A percentile compares a stretch with the other conserved stretches of the same genome.
Conservation (phyloP, 1,140 invertebrate species). For the Drosophila sp. region DNA sequence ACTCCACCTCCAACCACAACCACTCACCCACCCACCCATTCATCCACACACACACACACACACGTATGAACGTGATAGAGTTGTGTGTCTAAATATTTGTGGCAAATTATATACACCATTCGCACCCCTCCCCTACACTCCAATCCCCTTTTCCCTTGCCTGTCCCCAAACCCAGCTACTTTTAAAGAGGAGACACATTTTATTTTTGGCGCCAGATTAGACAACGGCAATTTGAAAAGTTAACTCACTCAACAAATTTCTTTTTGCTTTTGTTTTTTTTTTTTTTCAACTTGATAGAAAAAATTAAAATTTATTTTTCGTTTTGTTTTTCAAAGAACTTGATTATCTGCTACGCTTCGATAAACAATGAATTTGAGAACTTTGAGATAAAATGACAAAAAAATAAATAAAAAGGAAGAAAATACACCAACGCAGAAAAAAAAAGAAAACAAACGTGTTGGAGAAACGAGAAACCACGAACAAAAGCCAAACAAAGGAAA, state of each 20-base stretch:
- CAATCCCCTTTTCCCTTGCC: not conserved
- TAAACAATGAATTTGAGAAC: constrained; percentile 9
- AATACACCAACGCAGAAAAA: not conserved
- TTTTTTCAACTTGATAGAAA: not conserved
- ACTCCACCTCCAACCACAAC: not conserved
- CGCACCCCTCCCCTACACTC: not conserved
- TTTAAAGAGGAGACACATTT: constrained; percentile 13
- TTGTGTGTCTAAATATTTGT: constrained; percentile 27
- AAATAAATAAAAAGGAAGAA: constrained; percentile 6
- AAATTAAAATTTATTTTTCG: constrained; percentile 15
- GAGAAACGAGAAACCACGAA: not conserved
- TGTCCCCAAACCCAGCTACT: not conserved
- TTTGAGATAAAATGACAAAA: constrained; percentile 16
- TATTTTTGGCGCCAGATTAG: constrained; percentile 23
- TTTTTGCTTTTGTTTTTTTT: not conserved
- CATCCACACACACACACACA: not conserved
- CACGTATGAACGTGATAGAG: not conserved
- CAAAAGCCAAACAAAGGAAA: constrained; percentile 7
- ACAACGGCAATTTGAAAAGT: constrained; percentile 19
- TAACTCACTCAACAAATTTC: constrained; percentile 14
- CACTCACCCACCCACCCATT: not conserved
- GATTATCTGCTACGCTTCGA: constrained; percentile 13
- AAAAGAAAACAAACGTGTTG: not conserved
- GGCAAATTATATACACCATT: constrained; percentile 9
- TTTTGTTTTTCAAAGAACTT: constrained; percentile 14